A percentile compares a stretch with the other conserved stretches of the same genome.
These are phyloP conservation scores for Tetramorium parvispinum DNA, from an alignment of 1,140 invertebrate genomes.

Conservation along the genomic window DNA sequence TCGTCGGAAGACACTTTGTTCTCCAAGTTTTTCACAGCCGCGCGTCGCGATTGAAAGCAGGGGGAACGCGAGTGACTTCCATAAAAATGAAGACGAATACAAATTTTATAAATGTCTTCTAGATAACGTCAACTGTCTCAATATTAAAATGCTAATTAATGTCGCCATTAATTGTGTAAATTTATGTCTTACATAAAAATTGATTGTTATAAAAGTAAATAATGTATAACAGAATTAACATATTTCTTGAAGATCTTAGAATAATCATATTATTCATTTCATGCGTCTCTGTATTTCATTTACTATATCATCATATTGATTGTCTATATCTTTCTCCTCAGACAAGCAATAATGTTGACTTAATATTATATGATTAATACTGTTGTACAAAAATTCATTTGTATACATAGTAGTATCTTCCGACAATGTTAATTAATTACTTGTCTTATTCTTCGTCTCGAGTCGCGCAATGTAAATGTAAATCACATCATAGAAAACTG, in stretches of 20 bases:
- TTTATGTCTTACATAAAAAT: not conserved
- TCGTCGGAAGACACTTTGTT: slow-evolving; percentile 45
- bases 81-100: not conserved
- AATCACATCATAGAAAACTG: not conserved
- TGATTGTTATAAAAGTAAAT: not conserved
- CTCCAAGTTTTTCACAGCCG: slow-evolving; percentile 50
- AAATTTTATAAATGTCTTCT: not conserved
- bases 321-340: not conserved
- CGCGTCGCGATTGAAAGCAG: slow-evolving; percentile 1
- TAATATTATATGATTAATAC: not conserved
- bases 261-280: not conserved
- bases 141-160: not conserved
- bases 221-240: not conserved
- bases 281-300: not conserved
- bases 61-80: not conserved
- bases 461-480: not conserved
- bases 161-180: not conserved
- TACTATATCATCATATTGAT: not conserved
- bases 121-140: not conserved
- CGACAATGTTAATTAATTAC: slow-evolving; percentile 17
- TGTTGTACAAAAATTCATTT: not conserved
- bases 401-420: not conserved
- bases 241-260: not conserved
- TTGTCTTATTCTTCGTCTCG: not conserved
- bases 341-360: slow-evolving; percentile 1